Conservation (phyloP, 1,140 invertebrate genomes). For the Drosophila serrata region DNA sequence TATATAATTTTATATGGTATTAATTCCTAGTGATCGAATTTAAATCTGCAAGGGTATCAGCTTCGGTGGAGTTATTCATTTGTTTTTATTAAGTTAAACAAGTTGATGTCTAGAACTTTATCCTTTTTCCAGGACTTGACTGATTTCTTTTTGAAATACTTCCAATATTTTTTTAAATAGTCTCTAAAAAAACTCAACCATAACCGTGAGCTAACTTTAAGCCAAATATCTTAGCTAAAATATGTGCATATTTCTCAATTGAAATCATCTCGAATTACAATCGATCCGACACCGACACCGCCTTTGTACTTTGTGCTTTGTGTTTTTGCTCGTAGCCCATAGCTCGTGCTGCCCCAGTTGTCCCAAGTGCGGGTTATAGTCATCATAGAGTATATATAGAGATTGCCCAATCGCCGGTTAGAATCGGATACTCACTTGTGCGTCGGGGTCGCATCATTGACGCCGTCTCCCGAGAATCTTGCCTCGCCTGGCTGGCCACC, state of each 20-base stretch:
- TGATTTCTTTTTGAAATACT: background rate
- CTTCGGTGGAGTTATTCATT: no score
- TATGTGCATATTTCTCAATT: conserved; percentile 1
- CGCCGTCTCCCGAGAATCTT: conserved; percentile 42
- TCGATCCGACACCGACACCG: background rate
- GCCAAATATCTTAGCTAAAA: background rate
- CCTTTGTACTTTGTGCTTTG: conserved; percentile 61
- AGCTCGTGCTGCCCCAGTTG: conserved; percentile 18
- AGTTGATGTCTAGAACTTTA: no score
- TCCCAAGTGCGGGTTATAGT: conserved; percentile 25
- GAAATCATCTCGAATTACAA: conserved; percentile 19
- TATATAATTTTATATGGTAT: no score
- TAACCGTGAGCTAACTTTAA: background rate
- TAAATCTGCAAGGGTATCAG: no score
- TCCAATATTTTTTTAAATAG: background rate
- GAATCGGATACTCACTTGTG: conserved; percentile 80
- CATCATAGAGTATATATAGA: conserved; percentile 23
- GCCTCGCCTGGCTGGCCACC: conserved; percentile 56
- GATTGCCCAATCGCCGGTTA: conserved; percentile 12
- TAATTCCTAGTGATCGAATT: no score
- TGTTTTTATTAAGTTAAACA: no score
- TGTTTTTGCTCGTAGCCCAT: background rate
- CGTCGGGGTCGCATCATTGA: conserved; percentile 69
- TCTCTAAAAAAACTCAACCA: background rate
- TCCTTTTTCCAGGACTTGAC: background rate